Evolutionary conservation across 2,888 invertebrate genomes (phyloP), one percentile per base, ranked within the genome.

Genomic region (Rhogogaster chlorosoma): DNA sequence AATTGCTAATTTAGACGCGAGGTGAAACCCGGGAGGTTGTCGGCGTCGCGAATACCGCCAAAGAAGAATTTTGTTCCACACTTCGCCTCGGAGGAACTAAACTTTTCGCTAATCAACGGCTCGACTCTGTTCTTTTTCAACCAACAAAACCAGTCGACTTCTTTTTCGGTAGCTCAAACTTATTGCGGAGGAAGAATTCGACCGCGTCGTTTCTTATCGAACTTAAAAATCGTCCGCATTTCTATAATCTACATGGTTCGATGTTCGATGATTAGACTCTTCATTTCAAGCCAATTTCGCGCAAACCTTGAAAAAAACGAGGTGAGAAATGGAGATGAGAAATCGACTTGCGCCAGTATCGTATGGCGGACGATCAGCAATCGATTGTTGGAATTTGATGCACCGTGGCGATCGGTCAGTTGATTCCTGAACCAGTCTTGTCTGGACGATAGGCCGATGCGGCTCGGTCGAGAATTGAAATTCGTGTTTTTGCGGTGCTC

Each of bases 1-100:
- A 83, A 71, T 83, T 29, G 70, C 75, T 85, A 85, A 85, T 85
- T 83, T 83, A 85, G 85, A 83, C 85, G 85, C 83, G 64, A 61
- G 83, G 64, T 71, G 71, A 45, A 45, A 38, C 83, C 53, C 73
- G 82, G 45, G 53, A 53, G 45, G 75, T 22, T 32, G 57, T 57
- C 78, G 57, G 61, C 80, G 38, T n/a, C 29, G 77, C 36, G 61
- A 6, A 18, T 61, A 49, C 83, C 83, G 83, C 64, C 83, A 83
- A 83, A 83, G 83, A 64, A 42, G 83, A 45, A 64, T 45, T 45
- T 70, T n/a, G 67, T 9, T 32, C 45, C 70, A 83, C 67, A 26
- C 29, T 61, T 61, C 36, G 67, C 15, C 18, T 45, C 36, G 42
- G 42, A 38, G 10, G 29, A 53, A 61, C 80, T 29, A 29, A 77